These are phyloP conservation scores for Pristionchus entomophagus DNA, from an alignment of 2,888 invertebrate species.

Conservation along the genomic window DNA sequence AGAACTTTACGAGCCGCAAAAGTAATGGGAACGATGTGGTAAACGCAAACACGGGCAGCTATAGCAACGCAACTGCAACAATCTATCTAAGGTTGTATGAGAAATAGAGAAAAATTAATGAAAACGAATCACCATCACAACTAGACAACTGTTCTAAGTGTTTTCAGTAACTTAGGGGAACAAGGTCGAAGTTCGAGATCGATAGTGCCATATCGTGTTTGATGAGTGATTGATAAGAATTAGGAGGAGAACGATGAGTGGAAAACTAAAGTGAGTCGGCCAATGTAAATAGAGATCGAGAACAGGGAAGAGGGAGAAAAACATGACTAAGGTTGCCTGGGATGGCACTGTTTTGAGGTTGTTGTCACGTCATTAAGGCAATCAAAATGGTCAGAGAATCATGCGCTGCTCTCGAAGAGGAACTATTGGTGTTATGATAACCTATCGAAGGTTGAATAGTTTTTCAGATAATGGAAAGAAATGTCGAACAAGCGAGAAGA, in stretches of 20 bases:
- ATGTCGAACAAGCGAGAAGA: not conserved
- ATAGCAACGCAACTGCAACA: not conserved
- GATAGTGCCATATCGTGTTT: not conserved
- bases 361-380: not conserved
- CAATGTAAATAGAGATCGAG: conserved; percentile 9
- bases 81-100: not conserved
- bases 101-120: not conserved
- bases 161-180: not conserved
- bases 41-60: not conserved
- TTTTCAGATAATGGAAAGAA: not conserved
- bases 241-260: too few species aligned
- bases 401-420: too few species aligned
- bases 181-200: conserved; percentile 6
- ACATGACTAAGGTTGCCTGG: not conserved
- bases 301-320: not conserved
- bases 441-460: not conserved
- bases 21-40: not conserved
- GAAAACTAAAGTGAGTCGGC: not conserved
- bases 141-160: not conserved
- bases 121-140: not conserved
- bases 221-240: not conserved
- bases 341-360: too few species aligned
- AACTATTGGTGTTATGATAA: not conserved
- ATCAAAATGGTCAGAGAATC: not conserved
- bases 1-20: not conserved